These are phyloP conservation scores for Lynx canadensis DNA, from an alignment of 2,113 vertebrate genomes.

Conservation along the genomic window DNA sequence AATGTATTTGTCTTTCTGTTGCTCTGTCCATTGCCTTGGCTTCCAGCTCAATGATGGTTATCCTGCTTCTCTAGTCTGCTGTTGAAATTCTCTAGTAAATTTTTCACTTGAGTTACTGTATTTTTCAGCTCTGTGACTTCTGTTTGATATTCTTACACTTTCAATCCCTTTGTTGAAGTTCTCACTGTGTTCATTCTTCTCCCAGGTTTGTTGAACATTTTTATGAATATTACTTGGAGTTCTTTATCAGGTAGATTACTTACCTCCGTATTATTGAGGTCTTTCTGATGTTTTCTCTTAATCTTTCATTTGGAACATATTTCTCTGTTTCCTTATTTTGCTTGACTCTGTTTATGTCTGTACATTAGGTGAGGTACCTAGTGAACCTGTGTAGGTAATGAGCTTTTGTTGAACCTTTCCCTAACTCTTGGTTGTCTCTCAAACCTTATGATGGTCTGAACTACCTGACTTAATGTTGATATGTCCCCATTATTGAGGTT, in stretches of 20 bases:
- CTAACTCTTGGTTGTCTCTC: not conserved
- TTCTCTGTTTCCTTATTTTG: not conserved
- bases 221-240: not conserved
- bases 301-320: not conserved
- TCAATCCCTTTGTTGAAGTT: not conserved
- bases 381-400: not conserved
- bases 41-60: not conserved
- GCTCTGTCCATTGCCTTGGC: not conserved
- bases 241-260: not conserved
- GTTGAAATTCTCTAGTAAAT: not conserved
- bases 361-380: not conserved
- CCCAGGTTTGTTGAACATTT: not conserved
- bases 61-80: not conserved
- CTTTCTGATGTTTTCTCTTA: not conserved
- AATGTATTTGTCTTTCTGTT: not conserved
- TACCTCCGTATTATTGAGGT: not conserved
- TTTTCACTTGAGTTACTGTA: not conserved
- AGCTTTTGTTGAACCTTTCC: not conserved
- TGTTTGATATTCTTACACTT: not conserved
- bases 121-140: not conserved
- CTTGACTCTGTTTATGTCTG: not conserved
- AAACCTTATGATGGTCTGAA: not conserved
- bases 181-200: not conserved
- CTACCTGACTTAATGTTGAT: not conserved
- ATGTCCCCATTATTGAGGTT: not conserved